Base-by-base conservation (phyloP, 2,113 vertebrate genomes). In the Sceloporus tristichus region DNA sequence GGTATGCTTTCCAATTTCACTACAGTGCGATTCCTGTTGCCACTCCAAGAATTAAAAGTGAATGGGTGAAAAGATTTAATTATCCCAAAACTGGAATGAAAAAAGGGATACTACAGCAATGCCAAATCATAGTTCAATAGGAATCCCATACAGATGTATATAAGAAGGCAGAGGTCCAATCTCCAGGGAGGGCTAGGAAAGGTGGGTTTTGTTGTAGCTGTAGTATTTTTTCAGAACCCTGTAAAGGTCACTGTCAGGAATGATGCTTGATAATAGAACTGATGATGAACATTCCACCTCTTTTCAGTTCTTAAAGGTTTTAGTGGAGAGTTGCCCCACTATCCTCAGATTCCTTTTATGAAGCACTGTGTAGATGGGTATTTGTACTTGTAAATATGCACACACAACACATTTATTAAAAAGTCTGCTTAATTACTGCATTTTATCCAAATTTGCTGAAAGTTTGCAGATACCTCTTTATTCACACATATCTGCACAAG, bases 381-480 rank as follows among this genome's bases (percentile, higher is more conserved):
- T n/a, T 18, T 53, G 27, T 48, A 6, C 9, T 13, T 34, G 11
- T 16, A 38, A 16, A 59, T 38, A 19, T 79, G 29, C 75, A 23
- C 19, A 21, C 2, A 84, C 5, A 68, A 8, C 18, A 73, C 16
- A 77, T 16, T 77, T 19, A 71, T 54, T 48, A 79, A 56, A 27
- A 27, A 79, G 65, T 13, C 8, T 40, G 5, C 7, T 56, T 53
- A 18, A 10, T 53, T 68, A 66, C 27, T 78, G 62, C 16, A 54
- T 23, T 66, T 78, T 85, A 34, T 56, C 38, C 59, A 81, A 88
- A 89, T 40, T 76, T 38, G 89, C 56, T 80, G 27, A 19, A n/a
- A 3, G 34, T 87, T 4, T 65, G 74, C 25, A 86, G 56, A 5
- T 3, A 0, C 42, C n/a, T 53, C 23, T 73, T 29, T 25, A 25